Evolutionary conservation across 2,888 invertebrate species (phyloP).

Genomic region (Lepidochrysops patricia): DNA sequence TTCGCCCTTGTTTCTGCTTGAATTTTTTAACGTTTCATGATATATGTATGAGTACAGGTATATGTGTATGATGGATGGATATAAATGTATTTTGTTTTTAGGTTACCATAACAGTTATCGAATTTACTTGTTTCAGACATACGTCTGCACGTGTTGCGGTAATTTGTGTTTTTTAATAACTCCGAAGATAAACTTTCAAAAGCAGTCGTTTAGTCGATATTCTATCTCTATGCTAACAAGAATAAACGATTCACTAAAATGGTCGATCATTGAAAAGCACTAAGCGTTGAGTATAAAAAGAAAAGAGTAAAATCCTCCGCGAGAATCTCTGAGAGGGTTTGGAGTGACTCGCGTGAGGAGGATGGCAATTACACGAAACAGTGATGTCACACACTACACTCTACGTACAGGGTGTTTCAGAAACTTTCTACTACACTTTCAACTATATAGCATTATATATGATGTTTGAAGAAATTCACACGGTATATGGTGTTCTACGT

Average conservation of each 20-base stretch:
- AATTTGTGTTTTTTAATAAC: no score
- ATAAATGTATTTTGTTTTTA: neutral
- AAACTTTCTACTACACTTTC: neutral
- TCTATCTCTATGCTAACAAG: no score
- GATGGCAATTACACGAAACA: constrained; percentile 2
- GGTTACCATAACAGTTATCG: neutral
- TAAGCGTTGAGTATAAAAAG: neutral
- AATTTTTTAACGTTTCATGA: constrained; percentile 8
- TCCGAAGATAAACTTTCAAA: no score
- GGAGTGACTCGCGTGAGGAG: constrained; percentile 6
- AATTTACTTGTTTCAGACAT: no score
- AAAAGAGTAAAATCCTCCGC: neutral
- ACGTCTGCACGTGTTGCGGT: no score
- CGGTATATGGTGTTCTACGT: no score
- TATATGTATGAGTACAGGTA: constrained; percentile 12
- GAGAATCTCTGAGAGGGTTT: neutral
- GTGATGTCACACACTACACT: neutral
- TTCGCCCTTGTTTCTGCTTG: constrained; percentile 41
- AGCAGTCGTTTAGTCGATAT: no score
- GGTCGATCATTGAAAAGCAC: neutral
- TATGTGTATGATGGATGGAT: neutral
- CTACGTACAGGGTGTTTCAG: neutral
- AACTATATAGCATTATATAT: no score
- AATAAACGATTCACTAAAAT: neutral
- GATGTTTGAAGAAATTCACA: no score